Conservation (phyloP, 37 sponge, comb jelly and placozoan species). For the Chondrosia reniformis region DNA sequence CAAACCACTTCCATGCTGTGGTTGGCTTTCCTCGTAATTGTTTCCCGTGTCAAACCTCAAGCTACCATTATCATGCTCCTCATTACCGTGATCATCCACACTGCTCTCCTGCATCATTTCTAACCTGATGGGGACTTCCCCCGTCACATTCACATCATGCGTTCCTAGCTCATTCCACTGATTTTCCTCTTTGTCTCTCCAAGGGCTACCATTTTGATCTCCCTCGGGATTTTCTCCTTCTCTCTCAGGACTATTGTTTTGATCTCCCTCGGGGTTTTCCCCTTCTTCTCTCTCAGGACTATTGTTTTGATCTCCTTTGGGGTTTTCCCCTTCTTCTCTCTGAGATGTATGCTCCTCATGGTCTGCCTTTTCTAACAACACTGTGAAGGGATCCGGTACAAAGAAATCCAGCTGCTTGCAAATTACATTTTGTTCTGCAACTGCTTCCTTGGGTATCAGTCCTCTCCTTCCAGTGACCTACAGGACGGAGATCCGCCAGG, state of each 20-base stretch:
- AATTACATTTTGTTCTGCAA: conserved; percentile 8
- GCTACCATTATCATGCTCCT: no score
- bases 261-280: not conserved
- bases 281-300: not conserved
- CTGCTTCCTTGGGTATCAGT: not conserved
- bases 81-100: not conserved
- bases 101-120: no score
- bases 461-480: conserved; percentile 6
- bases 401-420: not conserved
- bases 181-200: no score
- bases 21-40: no score
- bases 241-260: not conserved
- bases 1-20: no score
- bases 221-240: not conserved
- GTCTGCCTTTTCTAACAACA: not conserved
- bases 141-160: no score
- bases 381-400: no score
- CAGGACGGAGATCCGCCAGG: not conserved
- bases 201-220: not conserved
- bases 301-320: not conserved
- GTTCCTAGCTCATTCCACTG: no score
- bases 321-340: not conserved
- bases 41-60: no score
- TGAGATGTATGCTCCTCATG: not conserved
- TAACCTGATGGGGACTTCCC: no score